Percentiles rank a stretch among this genome's conserved stretches.
phyloP scores from a whole-genome alignment of 2,113 vertebrate genomes.

The Petromus typicus region DNA sequence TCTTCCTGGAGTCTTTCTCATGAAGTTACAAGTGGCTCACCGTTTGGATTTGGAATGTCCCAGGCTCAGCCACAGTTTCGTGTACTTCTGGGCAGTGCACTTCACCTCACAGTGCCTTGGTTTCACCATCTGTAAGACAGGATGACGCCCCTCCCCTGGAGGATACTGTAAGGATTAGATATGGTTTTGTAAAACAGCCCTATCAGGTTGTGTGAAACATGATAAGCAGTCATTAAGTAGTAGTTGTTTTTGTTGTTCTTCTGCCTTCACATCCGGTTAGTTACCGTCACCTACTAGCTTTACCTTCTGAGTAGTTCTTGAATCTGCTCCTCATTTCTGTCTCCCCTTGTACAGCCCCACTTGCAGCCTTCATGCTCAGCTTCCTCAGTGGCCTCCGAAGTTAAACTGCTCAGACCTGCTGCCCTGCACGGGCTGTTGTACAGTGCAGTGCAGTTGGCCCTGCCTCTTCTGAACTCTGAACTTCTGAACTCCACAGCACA shows the following conservation, averaged over 20 bases:
- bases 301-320: not conserved
- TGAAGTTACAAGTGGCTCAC: not conserved
- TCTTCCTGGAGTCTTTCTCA: too few relatives aligned
- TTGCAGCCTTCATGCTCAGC: not conserved
- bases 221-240: not conserved
- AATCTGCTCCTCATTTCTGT: not conserved
- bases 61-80: not conserved
- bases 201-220: not conserved
- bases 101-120: not conserved
- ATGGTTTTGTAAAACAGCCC: not conserved
- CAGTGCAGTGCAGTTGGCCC: not conserved
- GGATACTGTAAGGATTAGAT: not conserved
- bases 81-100: conserved; percentile 11
- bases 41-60: not conserved
- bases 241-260: not conserved
- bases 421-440: not conserved
- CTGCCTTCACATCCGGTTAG: not conserved
- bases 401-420: not conserved
- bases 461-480: not conserved
- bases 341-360: not conserved
- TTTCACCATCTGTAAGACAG: not conserved
- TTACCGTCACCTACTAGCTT: conserved; percentile 30
- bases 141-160: not conserved
- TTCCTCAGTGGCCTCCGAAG: not conserved
- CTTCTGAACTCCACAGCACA: not conserved